phyloP scores from a whole-genome alignment of 2,113 vertebrate genomes.

The Thunnus maccoyii region DNA sequence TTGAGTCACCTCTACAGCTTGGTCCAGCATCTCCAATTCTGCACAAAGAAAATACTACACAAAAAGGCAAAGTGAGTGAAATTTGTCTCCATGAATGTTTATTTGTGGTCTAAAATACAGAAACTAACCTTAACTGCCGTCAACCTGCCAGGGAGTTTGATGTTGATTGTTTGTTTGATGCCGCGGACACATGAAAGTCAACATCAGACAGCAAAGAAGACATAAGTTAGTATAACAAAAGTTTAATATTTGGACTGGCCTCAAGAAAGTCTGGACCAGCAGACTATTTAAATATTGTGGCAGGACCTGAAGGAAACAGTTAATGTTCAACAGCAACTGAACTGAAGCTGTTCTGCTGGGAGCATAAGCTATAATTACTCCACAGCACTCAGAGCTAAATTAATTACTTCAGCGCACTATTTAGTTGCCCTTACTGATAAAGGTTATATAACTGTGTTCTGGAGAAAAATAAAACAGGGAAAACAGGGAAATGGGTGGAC shows the following conservation, averaged over 20 bases:
- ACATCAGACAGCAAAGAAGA: neutral
- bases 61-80: neutral
- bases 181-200: neutral
- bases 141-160: no score
- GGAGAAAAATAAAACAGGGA: slow-evolving; percentile 11
- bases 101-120: neutral
- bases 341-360: slow-evolving; percentile 15
- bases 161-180: neutral
- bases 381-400: slow-evolving; percentile 27
- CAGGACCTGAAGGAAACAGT: neutral
- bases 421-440: slow-evolving; percentile 14
- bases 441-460: slow-evolving; percentile 21
- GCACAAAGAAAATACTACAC: neutral
- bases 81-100: neutral
- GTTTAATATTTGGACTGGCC: neutral
- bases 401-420: slow-evolving; percentile 34
- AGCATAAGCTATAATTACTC: slow-evolving; percentile 53
- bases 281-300: slow-evolving; percentile 3
- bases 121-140: neutral
- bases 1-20: neutral
- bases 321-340: slow-evolving; percentile 24
- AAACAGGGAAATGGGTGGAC: neutral
- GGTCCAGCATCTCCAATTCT: neutral
- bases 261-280: neutral
- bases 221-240: neutral